A percentile compares a stretch with the other conserved stretches of the same genome.
These are phyloP conservation scores for Lycophotia porphyrea DNA, from an alignment of 2,888 invertebrate species.

Conservation along the genomic window DNA sequence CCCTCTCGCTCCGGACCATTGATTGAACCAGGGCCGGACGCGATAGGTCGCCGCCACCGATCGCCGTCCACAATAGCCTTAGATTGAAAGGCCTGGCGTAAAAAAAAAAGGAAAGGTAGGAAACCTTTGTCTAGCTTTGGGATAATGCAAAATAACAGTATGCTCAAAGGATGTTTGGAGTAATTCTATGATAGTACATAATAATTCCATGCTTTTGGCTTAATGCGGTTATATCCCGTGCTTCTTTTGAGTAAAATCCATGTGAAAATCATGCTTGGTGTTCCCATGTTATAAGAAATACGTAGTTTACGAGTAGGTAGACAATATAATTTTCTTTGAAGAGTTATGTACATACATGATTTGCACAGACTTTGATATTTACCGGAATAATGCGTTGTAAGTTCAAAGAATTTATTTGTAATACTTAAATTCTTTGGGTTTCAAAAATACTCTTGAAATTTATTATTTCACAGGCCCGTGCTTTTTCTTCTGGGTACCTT, in stretches of 20 bases:
- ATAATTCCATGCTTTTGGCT: slow-evolving; percentile 12
- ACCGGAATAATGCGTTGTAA: not conserved
- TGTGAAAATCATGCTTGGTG: not conserved
- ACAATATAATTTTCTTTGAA: not conserved
- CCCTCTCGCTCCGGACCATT: no score
- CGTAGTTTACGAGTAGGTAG: not conserved
- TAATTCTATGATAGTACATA: not conserved
- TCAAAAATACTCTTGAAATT: not conserved
- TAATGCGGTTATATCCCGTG: not conserved
- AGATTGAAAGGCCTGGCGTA: no score
- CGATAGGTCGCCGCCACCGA: no score
- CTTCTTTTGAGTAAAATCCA: not conserved
- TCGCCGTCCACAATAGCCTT: no score
- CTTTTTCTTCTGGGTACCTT: slow-evolving; percentile 93
- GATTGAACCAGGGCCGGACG: no score
- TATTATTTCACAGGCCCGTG: slow-evolving; percentile 88
- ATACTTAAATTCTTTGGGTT: not conserved
- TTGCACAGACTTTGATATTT: not conserved
- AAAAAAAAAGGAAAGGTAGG: no score
- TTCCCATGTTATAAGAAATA: slow-evolving; percentile 4
- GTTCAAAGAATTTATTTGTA: not conserved
- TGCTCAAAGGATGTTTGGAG: not conserved
- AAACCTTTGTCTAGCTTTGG: no score
- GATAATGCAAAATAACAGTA: no score
- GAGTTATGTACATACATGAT: no score